Conservation (phyloP, 2,797 vertebrate genomes). For the Mormyrus hasselquistii region DNA sequence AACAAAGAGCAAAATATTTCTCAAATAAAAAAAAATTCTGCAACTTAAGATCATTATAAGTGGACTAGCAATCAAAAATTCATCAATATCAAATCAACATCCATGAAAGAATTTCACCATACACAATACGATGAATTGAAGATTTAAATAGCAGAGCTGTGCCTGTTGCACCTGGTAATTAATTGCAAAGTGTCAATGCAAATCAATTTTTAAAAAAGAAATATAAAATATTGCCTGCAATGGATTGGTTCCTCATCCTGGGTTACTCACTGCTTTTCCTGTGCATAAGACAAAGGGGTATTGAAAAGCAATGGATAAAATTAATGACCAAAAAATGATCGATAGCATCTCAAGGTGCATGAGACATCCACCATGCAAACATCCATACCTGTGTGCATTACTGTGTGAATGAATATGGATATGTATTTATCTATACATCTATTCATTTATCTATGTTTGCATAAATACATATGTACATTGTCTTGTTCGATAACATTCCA, state of each 20-base stretch:
- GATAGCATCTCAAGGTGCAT: neutral
- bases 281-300: neutral
- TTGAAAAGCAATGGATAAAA: neutral
- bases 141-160: neutral
- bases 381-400: neutral
- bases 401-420: constrained; percentile 4
- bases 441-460: neutral
- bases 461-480: neutral
- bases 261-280: neutral
- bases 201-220: neutral
- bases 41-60: neutral
- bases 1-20: neutral
- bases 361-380: neutral
- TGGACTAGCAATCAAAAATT: neutral
- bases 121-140: neutral
- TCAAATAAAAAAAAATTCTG: neutral
- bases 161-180: neutral
- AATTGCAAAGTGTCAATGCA: neutral
- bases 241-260: neutral
- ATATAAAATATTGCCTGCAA: neutral
- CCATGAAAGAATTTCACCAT: neutral
- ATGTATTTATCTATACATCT: neutral
- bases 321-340: neutral
- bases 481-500: neutral
- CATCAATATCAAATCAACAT: neutral